Base-by-base conservation (phyloP, 2,888 invertebrate genomes). In the Philopedon plagiatum region DNA sequence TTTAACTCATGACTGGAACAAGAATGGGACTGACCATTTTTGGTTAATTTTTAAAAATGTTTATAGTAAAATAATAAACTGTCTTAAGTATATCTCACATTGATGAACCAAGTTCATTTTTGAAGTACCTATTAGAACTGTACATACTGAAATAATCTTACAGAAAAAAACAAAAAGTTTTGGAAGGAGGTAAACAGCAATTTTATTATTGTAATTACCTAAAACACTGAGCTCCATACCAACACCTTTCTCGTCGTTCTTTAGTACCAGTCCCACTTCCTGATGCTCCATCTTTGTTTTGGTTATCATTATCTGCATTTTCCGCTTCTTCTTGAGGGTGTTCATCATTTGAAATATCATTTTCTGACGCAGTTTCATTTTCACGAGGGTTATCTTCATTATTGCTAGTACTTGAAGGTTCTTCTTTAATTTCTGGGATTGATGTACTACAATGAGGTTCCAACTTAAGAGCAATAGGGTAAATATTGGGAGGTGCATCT, bases 161-260 rank as follows among this genome's bases (percentile, higher is more conserved):
- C n/a, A n/a, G n/a, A n/a, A n/a, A n/a, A n/a, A n/a, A n/a, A n/a
- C n/a, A n/a, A n/a, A n/a, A n/a, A n/a, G n/a, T n/a, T n/a, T n/a
- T n/a, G n/a, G n/a, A n/a, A n/a, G n/a, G n/a, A n/a, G n/a, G n/a
- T n/a, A 46, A 19, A 19, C 54, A 67, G 49, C 41, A 56, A 34
- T 63, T 62, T 58, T 37, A 23, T 46, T 11, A 70, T 63, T 61
- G n/a, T n/a, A 73, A 21, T 76, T 83, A 89, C 91, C 91, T 89
- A 79, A 90, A 91, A 82, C 92, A 93, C 68, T 83, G 85, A 8
- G 84, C 84, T 72, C 90, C 91, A 81, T 91, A 93, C 83, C 88
- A 87, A 82, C 93, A 92, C 64, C 89, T 86, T 75, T 90, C 89
- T 49, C 90, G 80, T 63, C 74, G 77, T 65, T 76, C 66, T 44